phyloP scores from a whole-genome alignment of 2,113 vertebrate genomes.

The Zingel zingel region DNA sequence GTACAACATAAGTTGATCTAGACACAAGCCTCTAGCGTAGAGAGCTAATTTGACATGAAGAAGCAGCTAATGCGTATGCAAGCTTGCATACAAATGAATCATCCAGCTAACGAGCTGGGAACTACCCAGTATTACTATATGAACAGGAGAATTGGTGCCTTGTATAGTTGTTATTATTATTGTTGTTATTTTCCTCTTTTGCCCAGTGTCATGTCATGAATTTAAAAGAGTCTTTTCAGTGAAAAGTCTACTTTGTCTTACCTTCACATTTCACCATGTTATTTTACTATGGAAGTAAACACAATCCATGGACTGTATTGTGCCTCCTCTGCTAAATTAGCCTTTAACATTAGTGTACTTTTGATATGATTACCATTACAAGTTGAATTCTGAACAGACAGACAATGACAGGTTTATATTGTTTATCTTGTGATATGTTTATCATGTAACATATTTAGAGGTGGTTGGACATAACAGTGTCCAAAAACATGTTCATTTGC shows the following conservation, averaged over 20 bases:
- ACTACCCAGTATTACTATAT: not conserved
- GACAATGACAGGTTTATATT: not conserved
- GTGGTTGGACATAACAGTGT: too few species aligned
- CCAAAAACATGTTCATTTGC: too few species aligned
- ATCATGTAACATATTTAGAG: not conserved
- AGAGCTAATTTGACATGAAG: not conserved
- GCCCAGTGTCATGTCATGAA: not conserved
- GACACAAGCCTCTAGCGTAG: constrained; percentile 20
- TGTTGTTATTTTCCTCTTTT: not conserved
- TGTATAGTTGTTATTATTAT: too few species aligned
- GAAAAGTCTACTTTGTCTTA: not conserved
- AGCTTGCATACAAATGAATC: constrained; percentile 3
- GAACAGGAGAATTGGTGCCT: not conserved
- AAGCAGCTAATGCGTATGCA: constrained; percentile 4
- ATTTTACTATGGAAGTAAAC: not conserved
- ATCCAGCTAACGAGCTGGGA: not conserved
- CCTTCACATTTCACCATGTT: not conserved
- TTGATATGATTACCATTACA: not conserved
- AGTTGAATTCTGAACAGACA: not conserved
- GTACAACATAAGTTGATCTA: not conserved
- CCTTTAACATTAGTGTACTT: not conserved
- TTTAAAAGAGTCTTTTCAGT: not conserved
- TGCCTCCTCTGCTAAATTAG: not conserved
- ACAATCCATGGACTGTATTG: not conserved
- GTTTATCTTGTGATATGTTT: not conserved